Conservation (phyloP, 2,888 invertebrate genomes). For the Anticlea derivata region DNA sequence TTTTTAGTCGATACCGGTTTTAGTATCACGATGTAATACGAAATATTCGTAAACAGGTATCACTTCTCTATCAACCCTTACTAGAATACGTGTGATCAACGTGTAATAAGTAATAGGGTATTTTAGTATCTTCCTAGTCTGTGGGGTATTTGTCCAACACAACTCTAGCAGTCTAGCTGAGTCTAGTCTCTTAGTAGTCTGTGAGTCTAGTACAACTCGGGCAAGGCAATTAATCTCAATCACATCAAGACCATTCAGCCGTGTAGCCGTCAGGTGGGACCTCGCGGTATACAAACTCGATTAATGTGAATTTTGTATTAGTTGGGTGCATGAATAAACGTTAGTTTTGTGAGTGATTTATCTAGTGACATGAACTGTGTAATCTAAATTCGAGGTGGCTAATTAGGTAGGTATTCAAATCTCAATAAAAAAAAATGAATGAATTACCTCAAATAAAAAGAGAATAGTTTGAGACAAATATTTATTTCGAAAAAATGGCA, state of each 20-base stretch:
- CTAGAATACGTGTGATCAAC: background rate
- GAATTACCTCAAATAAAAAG: background rate
- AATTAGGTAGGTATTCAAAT: too few species aligned
- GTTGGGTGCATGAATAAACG: background rate
- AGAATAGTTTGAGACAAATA: background rate
- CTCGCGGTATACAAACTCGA: background rate
- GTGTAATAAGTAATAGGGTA: background rate
- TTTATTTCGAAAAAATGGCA: background rate
- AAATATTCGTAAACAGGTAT: too few species aligned
- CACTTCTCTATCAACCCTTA: background rate
- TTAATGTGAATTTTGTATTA: background rate
- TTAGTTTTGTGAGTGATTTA: too few species aligned
- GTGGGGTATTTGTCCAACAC: too few species aligned
- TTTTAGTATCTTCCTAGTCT: too few species aligned
- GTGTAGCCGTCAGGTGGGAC: background rate
- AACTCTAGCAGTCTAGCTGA: background rate
- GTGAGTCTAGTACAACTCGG: background rate
- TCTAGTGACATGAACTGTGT: background rate
- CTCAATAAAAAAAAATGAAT: background rate
- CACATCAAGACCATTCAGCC: slow-evolving; percentile 2
- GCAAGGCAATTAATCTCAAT: slow-evolving; percentile 7
- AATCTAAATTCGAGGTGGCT: too few species aligned
- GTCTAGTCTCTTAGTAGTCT: too few species aligned
- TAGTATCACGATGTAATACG: too few species aligned
- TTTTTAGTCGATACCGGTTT: too few species aligned